phyloP scores from a whole-genome alignment of 2,113 vertebrate species.

The Meriones unguiculatus region DNA sequence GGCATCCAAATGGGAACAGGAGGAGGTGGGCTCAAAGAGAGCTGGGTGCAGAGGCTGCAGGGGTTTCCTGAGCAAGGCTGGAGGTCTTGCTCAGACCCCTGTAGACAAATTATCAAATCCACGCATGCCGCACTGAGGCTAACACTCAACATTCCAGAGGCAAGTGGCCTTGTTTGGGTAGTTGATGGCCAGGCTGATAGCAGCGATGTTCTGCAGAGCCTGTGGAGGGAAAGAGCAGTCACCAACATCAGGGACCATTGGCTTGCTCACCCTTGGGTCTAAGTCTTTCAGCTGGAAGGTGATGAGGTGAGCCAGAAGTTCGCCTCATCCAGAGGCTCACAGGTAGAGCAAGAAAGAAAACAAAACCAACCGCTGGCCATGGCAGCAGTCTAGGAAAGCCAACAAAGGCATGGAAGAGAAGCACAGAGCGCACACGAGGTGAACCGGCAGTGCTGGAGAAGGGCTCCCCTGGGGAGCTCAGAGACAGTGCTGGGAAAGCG shows the following conservation, averaged over 20 bases:
- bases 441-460: background rate
- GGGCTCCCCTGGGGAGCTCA: background rate
- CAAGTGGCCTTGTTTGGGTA: constrained; percentile 98
- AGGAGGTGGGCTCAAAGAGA: constrained; percentile 37
- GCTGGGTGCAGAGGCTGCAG: constrained; percentile 79
- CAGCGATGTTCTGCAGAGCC: constrained; percentile 98
- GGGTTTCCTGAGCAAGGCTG: constrained; percentile 76
- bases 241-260: background rate
- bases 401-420: background rate
- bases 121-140: constrained; percentile 78
- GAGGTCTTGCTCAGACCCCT: constrained; percentile 78
- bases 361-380: background rate
- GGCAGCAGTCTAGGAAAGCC: background rate
- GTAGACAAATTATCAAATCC: constrained; percentile 77
- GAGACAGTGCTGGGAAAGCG: background rate
- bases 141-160: constrained; percentile 92
- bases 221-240: constrained; percentile 80
- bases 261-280: background rate
- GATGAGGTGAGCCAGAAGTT: too few species aligned
- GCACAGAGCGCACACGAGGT: background rate
- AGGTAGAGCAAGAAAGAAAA: background rate
- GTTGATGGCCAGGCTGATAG: constrained; percentile 99
- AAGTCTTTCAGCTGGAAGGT: background rate
- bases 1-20: background rate
- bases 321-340: background rate